A percentile compares a stretch with the other conserved stretches of the same genome.
Evolutionary conservation across 2,797 vertebrate genomes (phyloP).

Genomic region (Crypturellus tataupa): DNA sequence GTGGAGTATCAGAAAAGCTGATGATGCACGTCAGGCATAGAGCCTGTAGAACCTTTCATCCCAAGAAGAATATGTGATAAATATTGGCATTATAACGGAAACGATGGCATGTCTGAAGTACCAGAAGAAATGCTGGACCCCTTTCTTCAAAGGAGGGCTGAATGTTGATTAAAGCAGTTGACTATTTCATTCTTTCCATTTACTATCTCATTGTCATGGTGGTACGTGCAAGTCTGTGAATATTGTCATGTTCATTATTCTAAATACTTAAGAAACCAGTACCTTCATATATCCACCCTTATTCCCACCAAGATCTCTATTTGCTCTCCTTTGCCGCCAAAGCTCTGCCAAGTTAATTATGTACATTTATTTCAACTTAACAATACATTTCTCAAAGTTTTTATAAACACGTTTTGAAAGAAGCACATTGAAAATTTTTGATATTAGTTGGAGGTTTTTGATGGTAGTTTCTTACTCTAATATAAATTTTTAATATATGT

Average conservation of each 20-base stretch:
- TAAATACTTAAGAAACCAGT: background rate
- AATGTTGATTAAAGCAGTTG: background rate
- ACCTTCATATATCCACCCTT: background rate
- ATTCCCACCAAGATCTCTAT: background rate
- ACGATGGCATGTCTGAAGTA: rapidly evolving
- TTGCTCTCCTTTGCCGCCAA: background rate
- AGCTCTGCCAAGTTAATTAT: background rate
- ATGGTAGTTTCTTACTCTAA: background rate
- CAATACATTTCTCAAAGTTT: background rate
- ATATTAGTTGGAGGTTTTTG: background rate
- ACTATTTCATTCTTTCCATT: background rate
- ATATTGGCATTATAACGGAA: background rate
- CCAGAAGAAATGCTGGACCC: background rate
- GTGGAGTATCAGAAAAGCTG: background rate
- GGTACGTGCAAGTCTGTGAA: background rate
- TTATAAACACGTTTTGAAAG: background rate
- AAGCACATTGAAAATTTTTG: background rate
- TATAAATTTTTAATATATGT: background rate
- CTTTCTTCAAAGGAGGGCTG: background rate
- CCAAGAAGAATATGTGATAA: background rate
- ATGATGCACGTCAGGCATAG: background rate
- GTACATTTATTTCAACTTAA: background rate
- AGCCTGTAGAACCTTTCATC: background rate
- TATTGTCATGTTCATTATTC: background rate
- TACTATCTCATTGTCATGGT: background rate